Percentiles rank a stretch among this genome's conserved stretches.
Conservation (phyloP, 2,113 vertebrate genomes). For the Scomber colias region DNA sequence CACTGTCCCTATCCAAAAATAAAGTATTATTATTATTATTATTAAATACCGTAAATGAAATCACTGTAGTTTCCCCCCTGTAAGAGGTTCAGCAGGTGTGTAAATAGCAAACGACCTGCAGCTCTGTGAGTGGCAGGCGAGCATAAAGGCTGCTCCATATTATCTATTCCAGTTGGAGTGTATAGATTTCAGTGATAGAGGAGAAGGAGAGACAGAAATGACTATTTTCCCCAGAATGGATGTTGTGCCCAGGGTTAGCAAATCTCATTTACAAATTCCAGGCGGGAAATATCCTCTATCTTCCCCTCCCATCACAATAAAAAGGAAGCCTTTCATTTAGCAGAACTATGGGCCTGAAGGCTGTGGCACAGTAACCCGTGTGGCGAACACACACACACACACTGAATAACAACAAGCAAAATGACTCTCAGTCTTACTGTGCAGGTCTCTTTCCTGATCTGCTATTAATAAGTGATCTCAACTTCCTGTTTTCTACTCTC, state of each 20-base stretch:
- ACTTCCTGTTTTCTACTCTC: background rate
- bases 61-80: background rate
- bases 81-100: background rate
- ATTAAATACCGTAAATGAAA: constrained; percentile 14
- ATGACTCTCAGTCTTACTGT: background rate
- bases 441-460: background rate
- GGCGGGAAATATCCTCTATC: constrained; percentile 38
- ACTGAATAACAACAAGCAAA: background rate
- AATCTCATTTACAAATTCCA: constrained; percentile 75
- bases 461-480: background rate
- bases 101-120: background rate
- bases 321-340: constrained; percentile 52
- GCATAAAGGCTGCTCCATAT: background rate
- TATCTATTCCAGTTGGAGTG: constrained; percentile 30
- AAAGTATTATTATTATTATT: no score
- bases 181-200: constrained; percentile 43
- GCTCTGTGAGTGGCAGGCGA: constrained; percentile 51
- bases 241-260: constrained; percentile 62
- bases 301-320: constrained; percentile 39
- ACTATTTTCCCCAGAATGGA: constrained; percentile 44
- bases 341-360: constrained; percentile 39
- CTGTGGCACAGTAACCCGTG: constrained; percentile 16
- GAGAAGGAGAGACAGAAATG: constrained; percentile 40
- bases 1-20: no score
- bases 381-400: constrained; percentile 5